Evolutionary conservation across 2,113 vertebrate genomes (phyloP), one percentile per base, ranked within the genome.

Genomic region (Delphinus delphis): DNA sequence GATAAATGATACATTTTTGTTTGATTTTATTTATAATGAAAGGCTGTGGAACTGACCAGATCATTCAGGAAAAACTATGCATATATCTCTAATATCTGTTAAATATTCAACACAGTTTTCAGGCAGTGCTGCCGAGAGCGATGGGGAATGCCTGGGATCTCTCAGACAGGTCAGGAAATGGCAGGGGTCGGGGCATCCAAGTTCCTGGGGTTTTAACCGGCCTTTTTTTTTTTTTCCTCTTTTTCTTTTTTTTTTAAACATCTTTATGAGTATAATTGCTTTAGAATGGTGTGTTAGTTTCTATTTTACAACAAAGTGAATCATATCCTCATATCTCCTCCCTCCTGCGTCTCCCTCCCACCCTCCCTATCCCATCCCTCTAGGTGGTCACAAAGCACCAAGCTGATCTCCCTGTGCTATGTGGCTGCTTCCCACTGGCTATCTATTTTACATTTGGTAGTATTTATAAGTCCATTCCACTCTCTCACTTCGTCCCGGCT

Each of bases 21-120:
- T 96, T 96, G 47, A 74, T 70, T 97, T 95, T 83, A 68, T 79
- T 94, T 91, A 28, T 63, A 83, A 47, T 84, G 33, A 83, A 92
- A 87, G 31, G 6, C 38, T 74, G 63, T 93, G 44, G 25, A 58
- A 79, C 9, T 86, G n/a, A 93, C 28, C 4, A 38, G 13, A 90
- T 90, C 18, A 3, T 58, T 47, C 26, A 17, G 26, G 67, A 41
- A 44, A 60, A 88, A 44, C 25, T 53, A 25, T 23, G 28, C 38
- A 8, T 62, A 41, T 15, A 88, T 76, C 3, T 76, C 21, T 31
- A 17, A 26, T 73, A 73, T 65, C 31, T 50, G 44, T 14, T 68
- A 87, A 92, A 55, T 89, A 88, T 11, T 41, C n/a, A 55, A 68
- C 17, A 38, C 15, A 87, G 31, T 93, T 70, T 85, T 85, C 67